These are phyloP conservation scores for Iselma pallidipennis DNA, from an alignment of 2,888 invertebrate species.

Conservation along the genomic window DNA sequence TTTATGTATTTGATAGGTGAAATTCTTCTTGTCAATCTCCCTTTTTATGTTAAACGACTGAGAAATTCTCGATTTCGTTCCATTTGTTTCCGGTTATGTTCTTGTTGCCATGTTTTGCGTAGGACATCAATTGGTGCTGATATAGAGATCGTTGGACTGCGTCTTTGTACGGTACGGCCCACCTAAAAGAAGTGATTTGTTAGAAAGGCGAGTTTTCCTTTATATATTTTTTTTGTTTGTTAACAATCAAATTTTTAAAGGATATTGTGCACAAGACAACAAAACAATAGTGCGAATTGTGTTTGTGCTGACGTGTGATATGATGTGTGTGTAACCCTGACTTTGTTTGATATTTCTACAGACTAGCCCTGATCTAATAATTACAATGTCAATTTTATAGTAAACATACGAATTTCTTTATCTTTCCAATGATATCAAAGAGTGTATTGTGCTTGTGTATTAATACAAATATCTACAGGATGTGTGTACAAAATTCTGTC, in stretches of 20 bases:
- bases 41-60: constrained; percentile 23
- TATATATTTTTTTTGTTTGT: neutral
- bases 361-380: too few species aligned
- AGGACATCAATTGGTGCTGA: constrained; percentile 28
- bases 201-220: too few species aligned
- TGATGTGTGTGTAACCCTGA: too few species aligned
- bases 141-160: constrained; percentile 38
- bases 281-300: too few species aligned
- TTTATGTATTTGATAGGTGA: neutral
- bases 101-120: constrained; percentile 27
- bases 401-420: too few species aligned
- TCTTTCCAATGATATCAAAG: too few species aligned
- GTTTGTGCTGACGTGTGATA: too few species aligned
- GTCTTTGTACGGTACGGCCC: constrained; percentile 19
- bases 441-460: neutral
- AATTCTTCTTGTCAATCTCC: constrained; percentile 5
- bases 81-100: constrained; percentile 32
- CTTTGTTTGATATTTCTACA: too few species aligned
- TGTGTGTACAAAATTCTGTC: neutral
- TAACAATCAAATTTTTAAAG: neutral
- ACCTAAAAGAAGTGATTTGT: constrained; percentile 8
- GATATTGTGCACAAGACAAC: too few species aligned
- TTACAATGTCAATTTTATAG: constrained; percentile 2
- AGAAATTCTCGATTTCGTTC: constrained; percentile 35
- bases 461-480: neutral